A percentile compares a stretch with the other conserved stretches of the same genome.
phyloP scores from a whole-genome alignment of 2,797 vertebrate genomes.

The Mus caroli region DNA sequence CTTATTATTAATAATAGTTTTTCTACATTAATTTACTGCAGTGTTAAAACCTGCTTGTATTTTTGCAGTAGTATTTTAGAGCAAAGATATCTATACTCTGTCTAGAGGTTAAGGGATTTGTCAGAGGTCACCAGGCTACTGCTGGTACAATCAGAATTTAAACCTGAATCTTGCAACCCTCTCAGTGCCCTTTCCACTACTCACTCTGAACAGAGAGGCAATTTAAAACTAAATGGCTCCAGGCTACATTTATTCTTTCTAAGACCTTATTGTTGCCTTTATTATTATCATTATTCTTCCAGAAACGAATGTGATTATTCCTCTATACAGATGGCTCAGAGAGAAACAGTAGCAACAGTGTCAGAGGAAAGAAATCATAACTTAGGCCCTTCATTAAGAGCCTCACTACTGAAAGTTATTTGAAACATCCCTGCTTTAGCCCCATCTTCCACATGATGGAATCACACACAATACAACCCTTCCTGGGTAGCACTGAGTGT shows the following conservation, averaged over 20 bases:
- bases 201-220: background rate
- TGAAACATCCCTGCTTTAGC: background rate
- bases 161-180: background rate
- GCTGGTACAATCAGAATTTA: background rate
- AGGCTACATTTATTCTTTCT: background rate
- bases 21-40: background rate
- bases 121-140: background rate
- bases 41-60: background rate
- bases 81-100: background rate
- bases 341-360: background rate
- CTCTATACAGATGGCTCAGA: background rate
- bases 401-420: background rate
- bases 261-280: background rate
- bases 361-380: background rate
- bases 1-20: background rate
- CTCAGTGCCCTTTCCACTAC: background rate
- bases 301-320: background rate
- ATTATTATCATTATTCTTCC: background rate
- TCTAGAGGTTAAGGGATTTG: background rate
- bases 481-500: too few species aligned
- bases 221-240: background rate
- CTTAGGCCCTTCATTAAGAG: background rate
- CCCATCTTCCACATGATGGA: background rate
- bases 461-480: background rate
- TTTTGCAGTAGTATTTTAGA: constrained; percentile 2